Conservation (phyloP, 2,888 invertebrate species). For the Drosophila fungiperda region DNA sequence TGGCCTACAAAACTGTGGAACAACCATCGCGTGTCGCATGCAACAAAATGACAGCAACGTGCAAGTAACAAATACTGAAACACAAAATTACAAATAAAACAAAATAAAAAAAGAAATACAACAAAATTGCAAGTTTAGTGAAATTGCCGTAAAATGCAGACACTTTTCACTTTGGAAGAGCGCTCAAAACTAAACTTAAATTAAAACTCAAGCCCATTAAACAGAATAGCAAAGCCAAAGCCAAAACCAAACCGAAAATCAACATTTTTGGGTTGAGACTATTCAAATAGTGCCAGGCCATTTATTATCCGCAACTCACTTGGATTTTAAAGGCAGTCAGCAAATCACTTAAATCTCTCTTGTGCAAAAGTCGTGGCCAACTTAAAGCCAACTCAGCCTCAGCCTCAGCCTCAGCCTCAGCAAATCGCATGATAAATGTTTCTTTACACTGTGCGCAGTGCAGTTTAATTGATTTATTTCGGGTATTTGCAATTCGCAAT, state of each 20-base stretch:
- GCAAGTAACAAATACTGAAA: slow-evolving; percentile 28
- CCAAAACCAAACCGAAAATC: slow-evolving; percentile 58
- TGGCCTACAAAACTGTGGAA: slow-evolving; percentile 55
- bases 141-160: slow-evolving; percentile 73
- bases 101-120: slow-evolving; percentile 2
- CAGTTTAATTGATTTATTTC: slow-evolving; percentile 27
- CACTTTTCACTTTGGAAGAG: slow-evolving; percentile 70
- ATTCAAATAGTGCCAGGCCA: slow-evolving; percentile 71
- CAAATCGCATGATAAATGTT: slow-evolving; percentile 78
- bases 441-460: slow-evolving; percentile 40
- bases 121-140: slow-evolving; percentile 23
- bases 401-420: slow-evolving; percentile 25
- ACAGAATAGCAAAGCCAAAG: neutral
- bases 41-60: slow-evolving; percentile 70
- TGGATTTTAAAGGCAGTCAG: slow-evolving; percentile 77
- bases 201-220: slow-evolving; percentile 56
- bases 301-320: slow-evolving; percentile 68
- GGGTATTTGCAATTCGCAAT: slow-evolving; percentile 24
- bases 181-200: slow-evolving; percentile 72
- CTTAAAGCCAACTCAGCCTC: slow-evolving; percentile 54
- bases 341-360: slow-evolving; percentile 77
- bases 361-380: slow-evolving; percentile 78
- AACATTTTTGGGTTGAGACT: slow-evolving; percentile 62
- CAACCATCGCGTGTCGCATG: slow-evolving; percentile 72
- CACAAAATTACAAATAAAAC: slow-evolving; percentile 7